Conservation (phyloP, 2,888 invertebrate genomes). For the Napeogenes inachia region DNA sequence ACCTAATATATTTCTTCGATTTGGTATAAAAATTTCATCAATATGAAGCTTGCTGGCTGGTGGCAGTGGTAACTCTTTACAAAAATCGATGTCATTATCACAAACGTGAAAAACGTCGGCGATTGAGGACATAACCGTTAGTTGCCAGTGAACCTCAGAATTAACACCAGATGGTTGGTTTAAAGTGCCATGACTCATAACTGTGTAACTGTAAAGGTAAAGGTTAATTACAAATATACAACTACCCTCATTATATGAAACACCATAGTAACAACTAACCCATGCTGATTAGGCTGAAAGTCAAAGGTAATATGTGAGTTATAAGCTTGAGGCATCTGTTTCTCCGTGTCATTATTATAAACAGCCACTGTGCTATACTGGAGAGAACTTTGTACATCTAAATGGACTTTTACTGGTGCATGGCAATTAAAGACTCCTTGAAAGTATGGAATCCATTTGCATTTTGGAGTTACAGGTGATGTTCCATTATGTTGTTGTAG, state of each 20-base stretch:
- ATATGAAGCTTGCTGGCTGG: constrained; percentile 50
- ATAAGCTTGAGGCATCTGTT: constrained; percentile 50
- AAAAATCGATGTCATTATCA: constrained; percentile 45
- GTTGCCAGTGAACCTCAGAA: constrained; percentile 56
- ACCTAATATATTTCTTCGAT: constrained; percentile 62
- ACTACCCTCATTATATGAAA: background rate
- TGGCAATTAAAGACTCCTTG: constrained; percentile 64
- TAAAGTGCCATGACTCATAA: constrained; percentile 54
- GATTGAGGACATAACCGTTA: constrained; percentile 51
- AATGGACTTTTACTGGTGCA: constrained; percentile 55
- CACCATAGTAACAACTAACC: too few species aligned
- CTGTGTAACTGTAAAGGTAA: constrained; percentile 50
- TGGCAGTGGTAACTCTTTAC: constrained; percentile 44
- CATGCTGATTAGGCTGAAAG: constrained; percentile 50
- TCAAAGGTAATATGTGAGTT: constrained; percentile 57
- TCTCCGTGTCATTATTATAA: constrained; percentile 57
- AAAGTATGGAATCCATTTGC: constrained; percentile 66
- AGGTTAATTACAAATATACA: constrained; percentile 3
- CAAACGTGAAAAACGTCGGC: constrained; percentile 57
- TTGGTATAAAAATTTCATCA: constrained; percentile 63
- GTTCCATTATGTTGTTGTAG: constrained; percentile 49
- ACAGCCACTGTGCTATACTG: constrained; percentile 47
- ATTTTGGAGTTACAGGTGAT: constrained; percentile 40
- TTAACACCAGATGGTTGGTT: constrained; percentile 33
- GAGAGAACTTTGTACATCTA: constrained; percentile 51